A percentile compares a stretch with the other conserved stretches of the same genome.
Conservation (phyloP, 2,113 vertebrate species). For the Nycticebus coucang region DNA sequence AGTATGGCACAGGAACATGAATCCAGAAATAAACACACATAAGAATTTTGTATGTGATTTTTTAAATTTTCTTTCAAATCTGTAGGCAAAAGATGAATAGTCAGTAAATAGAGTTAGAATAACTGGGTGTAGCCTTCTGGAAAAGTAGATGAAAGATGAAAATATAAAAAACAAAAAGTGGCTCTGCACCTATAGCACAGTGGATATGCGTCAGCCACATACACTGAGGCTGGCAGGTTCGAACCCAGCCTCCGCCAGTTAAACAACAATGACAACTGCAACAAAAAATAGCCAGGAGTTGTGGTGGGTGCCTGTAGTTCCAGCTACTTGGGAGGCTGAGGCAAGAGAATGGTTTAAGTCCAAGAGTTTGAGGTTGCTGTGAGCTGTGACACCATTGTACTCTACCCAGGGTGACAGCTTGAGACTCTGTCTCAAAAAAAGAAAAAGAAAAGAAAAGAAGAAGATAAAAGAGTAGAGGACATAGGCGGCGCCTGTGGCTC, state of each 20-base stretch:
- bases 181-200: too few species aligned
- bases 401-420: neutral
- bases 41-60: neutral
- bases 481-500: too few species aligned
- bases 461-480: neutral
- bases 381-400: too few species aligned
- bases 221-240: too few species aligned
- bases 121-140: neutral
- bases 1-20: neutral
- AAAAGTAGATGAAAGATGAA: neutral
- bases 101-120: neutral
- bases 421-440: neutral
- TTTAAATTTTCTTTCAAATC: neutral
- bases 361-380: neutral
- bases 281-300: neutral
- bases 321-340: neutral
- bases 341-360: neutral
- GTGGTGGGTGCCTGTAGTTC: neutral
- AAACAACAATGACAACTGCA: too few species aligned
- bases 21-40: neutral
- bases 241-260: too few species aligned
- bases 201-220: too few species aligned
- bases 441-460: too few species aligned
- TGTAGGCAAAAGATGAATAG: neutral
- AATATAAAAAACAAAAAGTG: neutral